Evolutionary conservation across 2,113 vertebrate species (phyloP).

Genomic region (Ginglymostoma cirratum): DNA sequence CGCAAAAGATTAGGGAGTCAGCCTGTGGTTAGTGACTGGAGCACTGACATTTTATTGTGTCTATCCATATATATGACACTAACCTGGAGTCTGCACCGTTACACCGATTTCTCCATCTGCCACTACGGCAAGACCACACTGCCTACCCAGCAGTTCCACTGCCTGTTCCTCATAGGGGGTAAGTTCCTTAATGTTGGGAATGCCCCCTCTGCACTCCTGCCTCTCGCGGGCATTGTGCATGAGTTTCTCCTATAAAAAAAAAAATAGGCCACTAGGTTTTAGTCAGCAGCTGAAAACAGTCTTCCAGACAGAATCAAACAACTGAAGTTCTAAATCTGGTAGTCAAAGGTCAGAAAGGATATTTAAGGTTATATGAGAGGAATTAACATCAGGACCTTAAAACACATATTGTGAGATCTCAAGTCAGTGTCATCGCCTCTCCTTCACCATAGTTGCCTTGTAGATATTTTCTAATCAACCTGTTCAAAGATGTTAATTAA

Average conservation of each 20-base stretch:
- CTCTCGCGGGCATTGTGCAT: not conserved
- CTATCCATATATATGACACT: not conserved
- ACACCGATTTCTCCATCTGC: conserved; percentile 14
- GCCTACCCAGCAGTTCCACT: conserved; percentile 7
- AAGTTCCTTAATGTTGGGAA: conserved; percentile 25
- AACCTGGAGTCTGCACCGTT: conserved; percentile 1
- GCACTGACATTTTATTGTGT: not conserved
- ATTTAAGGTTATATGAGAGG: not conserved
- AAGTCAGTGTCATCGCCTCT: not conserved
- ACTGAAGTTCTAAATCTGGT: not conserved
- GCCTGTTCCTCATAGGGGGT: conserved; percentile 23
- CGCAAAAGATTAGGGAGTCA: not conserved
- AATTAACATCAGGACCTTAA: not conserved
- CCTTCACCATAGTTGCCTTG: not conserved
- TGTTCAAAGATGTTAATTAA: too few species aligned
- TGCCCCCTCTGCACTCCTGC: conserved; percentile 8
- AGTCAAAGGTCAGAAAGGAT: not conserved
- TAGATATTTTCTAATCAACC: too few species aligned
- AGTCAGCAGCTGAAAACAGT: not conserved
- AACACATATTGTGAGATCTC: not conserved
- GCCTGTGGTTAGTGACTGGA: not conserved
- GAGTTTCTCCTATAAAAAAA: not conserved
- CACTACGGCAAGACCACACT: conserved; percentile 26
- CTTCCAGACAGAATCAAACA: not conserved
- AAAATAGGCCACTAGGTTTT: not conserved